These are phyloP conservation scores for Aleiodes sp. DNA, from an alignment of 1,140 invertebrate genomes.

Conservation along the genomic window DNA sequence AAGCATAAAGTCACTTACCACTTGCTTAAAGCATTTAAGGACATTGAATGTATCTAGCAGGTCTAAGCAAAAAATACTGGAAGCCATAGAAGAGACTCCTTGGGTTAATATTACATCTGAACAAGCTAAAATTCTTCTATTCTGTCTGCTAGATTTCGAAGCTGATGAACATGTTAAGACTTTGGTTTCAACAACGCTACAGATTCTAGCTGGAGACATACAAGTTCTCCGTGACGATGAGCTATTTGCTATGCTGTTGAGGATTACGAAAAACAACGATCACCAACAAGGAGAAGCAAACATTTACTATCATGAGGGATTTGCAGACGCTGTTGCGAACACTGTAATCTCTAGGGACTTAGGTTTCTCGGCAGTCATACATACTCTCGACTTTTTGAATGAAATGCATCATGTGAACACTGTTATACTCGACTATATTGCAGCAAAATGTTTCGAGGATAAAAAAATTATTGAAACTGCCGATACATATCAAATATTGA, in stretches of 20 bases:
- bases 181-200: too few relatives aligned
- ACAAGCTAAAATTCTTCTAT: neutral
- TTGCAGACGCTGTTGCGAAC: slow-evolving; percentile 65
- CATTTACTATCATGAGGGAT: slow-evolving; percentile 69
- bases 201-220: too few relatives aligned
- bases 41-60: neutral
- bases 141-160: neutral
- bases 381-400: slow-evolving; percentile 64
- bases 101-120: neutral
- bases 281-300: neutral
- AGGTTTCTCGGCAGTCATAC: slow-evolving; percentile 63
- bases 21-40: slow-evolving; percentile 10
- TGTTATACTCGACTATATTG: slow-evolving; percentile 68
- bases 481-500: slow-evolving; percentile 52
- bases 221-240: too few relatives aligned
- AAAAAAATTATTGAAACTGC: slow-evolving; percentile 49
- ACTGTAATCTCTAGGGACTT: slow-evolving; percentile 65
- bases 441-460: slow-evolving; percentile 58
- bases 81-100: neutral
- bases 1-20: slow-evolving; percentile 47
- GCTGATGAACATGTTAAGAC: neutral
- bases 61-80: neutral
- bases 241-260: too few relatives aligned
- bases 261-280: too few relatives aligned
- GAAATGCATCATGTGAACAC: slow-evolving; percentile 67